Evolutionary conservation across 2,113 vertebrate species (phyloP).

Genomic region (Cololabis saira): DNA sequence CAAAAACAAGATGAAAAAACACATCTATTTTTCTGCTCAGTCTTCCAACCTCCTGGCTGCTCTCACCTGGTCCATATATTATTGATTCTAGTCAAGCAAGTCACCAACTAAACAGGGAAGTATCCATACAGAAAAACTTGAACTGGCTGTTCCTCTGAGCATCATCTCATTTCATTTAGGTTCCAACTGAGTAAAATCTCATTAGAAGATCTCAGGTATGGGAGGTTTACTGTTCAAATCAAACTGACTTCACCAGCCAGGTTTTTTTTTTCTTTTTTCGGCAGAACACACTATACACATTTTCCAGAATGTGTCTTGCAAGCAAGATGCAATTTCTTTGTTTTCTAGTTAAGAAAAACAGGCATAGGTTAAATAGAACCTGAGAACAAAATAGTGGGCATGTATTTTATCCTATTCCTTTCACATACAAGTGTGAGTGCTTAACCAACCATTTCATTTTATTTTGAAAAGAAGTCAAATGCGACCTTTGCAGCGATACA

Average conservation of each 20-base stretch:
- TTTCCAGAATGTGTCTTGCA: conserved; percentile 22
- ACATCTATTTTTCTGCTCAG: conserved; percentile 70
- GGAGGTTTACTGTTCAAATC: conserved; percentile 52
- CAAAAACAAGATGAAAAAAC: conserved; percentile 66
- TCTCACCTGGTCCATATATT: conserved; percentile 64
- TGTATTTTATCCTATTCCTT: neutral
- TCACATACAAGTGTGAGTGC: neutral
- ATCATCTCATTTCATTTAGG: conserved; percentile 65
- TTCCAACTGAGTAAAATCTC: conserved; percentile 61
- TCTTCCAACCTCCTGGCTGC: conserved; percentile 59
- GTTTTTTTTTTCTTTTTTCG: conserved; percentile 25
- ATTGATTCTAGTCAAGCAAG: conserved; percentile 48
- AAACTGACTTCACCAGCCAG: conserved; percentile 45
- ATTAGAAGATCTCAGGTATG: conserved; percentile 47
- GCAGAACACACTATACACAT: conserved; percentile 22
- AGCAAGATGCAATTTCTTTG: neutral
- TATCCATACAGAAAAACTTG: conserved; percentile 55
- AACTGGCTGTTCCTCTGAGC: conserved; percentile 52
- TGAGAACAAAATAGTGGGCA: neutral
- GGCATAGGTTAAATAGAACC: neutral
- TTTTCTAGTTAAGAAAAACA: neutral
- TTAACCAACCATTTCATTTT: neutral
- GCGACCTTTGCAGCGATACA: neutral
- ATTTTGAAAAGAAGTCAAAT: neutral
- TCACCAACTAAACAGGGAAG: conserved; percentile 50